Conservation (phyloP, 92 coral and sea anemone species). For the Bergia puertoricense region DNA sequence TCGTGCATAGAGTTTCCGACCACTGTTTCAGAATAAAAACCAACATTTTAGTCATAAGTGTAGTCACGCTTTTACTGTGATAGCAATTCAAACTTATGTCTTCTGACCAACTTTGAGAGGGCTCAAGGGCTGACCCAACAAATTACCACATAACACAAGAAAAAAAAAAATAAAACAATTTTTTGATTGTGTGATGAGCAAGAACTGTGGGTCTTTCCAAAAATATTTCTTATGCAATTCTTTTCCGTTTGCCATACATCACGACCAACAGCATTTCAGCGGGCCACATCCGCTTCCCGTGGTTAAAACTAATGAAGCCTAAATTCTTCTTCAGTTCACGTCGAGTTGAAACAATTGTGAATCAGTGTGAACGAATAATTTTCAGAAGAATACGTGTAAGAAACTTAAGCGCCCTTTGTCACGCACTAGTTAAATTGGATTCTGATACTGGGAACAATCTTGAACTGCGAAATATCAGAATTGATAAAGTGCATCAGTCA, state of each 20-base stretch:
- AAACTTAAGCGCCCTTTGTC: neutral
- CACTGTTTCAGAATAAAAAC: constrained; percentile 18
- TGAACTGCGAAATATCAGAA: constrained; percentile 19
- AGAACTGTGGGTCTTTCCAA: neutral
- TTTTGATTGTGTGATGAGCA: neutral
- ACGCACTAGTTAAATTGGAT: neutral
- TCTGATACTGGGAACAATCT: neutral
- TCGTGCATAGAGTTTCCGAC: constrained; percentile 8
- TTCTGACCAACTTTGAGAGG: constrained; percentile 12
- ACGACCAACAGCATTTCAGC: constrained; percentile 58
- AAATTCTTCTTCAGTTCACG: constrained; percentile 46
- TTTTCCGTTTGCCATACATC: constrained; percentile 11
- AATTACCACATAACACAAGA: neutral
- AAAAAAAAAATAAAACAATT: neutral
- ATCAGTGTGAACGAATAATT: constrained; percentile 10
- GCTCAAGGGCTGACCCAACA: neutral
- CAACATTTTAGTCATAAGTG: neutral
- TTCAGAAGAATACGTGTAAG: neutral
- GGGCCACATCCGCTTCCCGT: constrained; percentile 89
- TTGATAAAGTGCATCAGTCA: constrained; percentile 11
- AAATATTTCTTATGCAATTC: constrained; percentile 22
- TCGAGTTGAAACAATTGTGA: constrained; percentile 42
- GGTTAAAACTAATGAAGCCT: constrained; percentile 43
- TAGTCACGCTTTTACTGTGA: constrained; percentile 12
- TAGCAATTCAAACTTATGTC: neutral